phyloP scores from a whole-genome alignment of 92 coral and sea anemone species.

The Parazoanthus atlanticus region DNA sequence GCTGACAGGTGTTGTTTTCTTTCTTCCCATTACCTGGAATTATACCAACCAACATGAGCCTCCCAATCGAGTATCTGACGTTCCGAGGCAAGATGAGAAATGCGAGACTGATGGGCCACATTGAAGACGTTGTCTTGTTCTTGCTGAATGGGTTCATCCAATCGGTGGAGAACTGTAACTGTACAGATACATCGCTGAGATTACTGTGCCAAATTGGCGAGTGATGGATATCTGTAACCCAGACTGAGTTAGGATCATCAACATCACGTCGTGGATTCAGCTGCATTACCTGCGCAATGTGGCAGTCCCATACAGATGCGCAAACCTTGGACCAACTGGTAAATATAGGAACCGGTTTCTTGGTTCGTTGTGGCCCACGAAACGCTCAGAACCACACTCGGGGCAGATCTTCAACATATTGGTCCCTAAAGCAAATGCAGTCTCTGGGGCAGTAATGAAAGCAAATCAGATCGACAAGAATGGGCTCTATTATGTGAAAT shows the following conservation, averaged over 20 bases:
- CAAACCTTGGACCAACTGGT: conserved; percentile 36
- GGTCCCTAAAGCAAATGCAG: conserved; percentile 29
- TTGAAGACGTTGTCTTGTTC: conserved; percentile 45
- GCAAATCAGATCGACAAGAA: conserved; percentile 13
- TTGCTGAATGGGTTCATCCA: conserved; percentile 44
- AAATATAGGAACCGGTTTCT: conserved; percentile 38
- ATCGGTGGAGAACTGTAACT: conserved; percentile 27
- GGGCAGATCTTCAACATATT: conserved; percentile 31
- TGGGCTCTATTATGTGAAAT: conserved; percentile 27
- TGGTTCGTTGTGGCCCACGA: not conserved
- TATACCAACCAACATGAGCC: conserved; percentile 44
- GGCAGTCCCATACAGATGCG: conserved; percentile 42
- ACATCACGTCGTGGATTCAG: not conserved
- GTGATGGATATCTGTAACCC: conserved; percentile 28
- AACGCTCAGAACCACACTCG: conserved; percentile 18
- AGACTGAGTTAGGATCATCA: not conserved
- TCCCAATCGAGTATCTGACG: conserved; percentile 39
- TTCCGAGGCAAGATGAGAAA: conserved; percentile 35
- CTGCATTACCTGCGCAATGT: conserved; percentile 54
- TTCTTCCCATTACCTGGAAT: conserved; percentile 41
- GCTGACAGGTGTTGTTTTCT: conserved; percentile 39
- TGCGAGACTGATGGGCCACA: conserved; percentile 52
- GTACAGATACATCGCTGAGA: not conserved
- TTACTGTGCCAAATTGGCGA: conserved; percentile 38
- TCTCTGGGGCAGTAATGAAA: conserved; percentile 50